Evolutionary conservation across 2,797 vertebrate species (phyloP).

Genomic region (Novumbra hubbsi): DNA sequence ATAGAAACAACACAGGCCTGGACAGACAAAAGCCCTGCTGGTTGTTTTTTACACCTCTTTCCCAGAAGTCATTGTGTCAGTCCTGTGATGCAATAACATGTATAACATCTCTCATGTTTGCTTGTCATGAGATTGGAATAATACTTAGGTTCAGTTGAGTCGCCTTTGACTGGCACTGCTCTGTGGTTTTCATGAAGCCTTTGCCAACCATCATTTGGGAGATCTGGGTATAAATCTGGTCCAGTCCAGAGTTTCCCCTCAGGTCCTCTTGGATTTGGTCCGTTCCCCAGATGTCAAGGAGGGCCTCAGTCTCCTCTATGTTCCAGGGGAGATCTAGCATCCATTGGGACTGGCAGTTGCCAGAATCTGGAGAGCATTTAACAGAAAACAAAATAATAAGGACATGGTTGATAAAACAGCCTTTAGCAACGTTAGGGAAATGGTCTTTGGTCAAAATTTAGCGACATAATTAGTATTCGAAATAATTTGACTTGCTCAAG

Average conservation of each 20-base stretch:
- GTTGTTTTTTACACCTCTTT: not conserved
- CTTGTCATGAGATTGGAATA: not conserved
- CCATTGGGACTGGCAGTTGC: slow-evolving; percentile 23
- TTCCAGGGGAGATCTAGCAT: not conserved
- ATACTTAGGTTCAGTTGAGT: not conserved
- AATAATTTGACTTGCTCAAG: no score
- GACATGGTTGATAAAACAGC: not conserved
- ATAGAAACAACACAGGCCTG: not conserved
- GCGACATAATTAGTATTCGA: no score
- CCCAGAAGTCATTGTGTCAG: not conserved
- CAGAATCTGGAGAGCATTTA: slow-evolving; percentile 39
- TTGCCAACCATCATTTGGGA: not conserved
- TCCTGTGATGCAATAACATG: not conserved
- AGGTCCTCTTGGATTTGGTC: slow-evolving; percentile 2
- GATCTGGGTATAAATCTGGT: slow-evolving; percentile 13
- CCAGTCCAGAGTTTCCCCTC: not conserved
- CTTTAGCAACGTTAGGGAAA: no score
- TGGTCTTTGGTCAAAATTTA: no score
- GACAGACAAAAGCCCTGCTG: not conserved
- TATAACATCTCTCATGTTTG: not conserved
- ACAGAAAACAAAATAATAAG: not conserved
- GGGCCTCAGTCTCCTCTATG: slow-evolving; percentile 4
- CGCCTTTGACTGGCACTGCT: not conserved
- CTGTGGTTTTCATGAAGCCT: not conserved
- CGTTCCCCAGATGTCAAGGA: not conserved